Evolutionary conservation across 2,113 vertebrate species (phyloP).

Genomic region (Hassar affinis): DNA sequence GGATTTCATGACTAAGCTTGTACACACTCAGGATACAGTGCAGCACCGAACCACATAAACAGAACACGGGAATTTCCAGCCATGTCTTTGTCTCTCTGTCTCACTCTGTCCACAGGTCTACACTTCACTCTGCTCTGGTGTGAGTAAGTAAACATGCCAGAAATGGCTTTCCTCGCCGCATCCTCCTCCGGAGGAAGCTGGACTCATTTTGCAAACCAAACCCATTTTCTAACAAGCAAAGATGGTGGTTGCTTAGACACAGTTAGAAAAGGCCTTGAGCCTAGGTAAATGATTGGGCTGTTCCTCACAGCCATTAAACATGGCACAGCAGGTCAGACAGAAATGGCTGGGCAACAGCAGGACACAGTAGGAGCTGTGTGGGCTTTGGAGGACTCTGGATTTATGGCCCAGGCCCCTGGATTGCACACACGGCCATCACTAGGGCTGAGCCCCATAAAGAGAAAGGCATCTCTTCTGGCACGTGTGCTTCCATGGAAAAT

Average conservation of each 20-base stretch:
- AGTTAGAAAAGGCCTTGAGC: background rate
- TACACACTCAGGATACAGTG: slow-evolving; percentile 55
- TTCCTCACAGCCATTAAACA: slow-evolving; percentile 46
- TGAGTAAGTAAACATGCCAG: slow-evolving; percentile 24
- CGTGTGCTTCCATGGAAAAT: slow-evolving; percentile 61
- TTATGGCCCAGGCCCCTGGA: slow-evolving; percentile 45
- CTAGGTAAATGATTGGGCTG: slow-evolving; percentile 40
- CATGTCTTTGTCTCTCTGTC: slow-evolving; percentile 28
- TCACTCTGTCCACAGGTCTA: slow-evolving; percentile 28
- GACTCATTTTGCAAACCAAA: slow-evolving; percentile 41
- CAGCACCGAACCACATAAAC: slow-evolving; percentile 49
- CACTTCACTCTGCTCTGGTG: slow-evolving; percentile 38
- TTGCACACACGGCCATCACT: slow-evolving; percentile 59
- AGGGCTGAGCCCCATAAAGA: slow-evolving; percentile 65
- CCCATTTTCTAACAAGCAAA: slow-evolving; percentile 20
- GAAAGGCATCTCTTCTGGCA: slow-evolving; percentile 57
- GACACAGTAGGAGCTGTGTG: slow-evolving; percentile 29
- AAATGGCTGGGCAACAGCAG: slow-evolving; percentile 20
- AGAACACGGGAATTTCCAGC: slow-evolving; percentile 58
- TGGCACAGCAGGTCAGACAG: slow-evolving; percentile 36
- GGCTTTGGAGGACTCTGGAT: slow-evolving; percentile 38
- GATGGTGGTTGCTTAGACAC: slow-evolving; percentile 21
- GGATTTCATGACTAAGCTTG: slow-evolving; percentile 30
- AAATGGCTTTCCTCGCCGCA: slow-evolving; percentile 20
- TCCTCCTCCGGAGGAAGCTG: slow-evolving; percentile 30